Percentiles rank a stretch among this genome's conserved stretches.
These are phyloP conservation scores for Onchidella celtica DNA, from an alignment of 2,888 invertebrate species.

Conservation along the genomic window DNA sequence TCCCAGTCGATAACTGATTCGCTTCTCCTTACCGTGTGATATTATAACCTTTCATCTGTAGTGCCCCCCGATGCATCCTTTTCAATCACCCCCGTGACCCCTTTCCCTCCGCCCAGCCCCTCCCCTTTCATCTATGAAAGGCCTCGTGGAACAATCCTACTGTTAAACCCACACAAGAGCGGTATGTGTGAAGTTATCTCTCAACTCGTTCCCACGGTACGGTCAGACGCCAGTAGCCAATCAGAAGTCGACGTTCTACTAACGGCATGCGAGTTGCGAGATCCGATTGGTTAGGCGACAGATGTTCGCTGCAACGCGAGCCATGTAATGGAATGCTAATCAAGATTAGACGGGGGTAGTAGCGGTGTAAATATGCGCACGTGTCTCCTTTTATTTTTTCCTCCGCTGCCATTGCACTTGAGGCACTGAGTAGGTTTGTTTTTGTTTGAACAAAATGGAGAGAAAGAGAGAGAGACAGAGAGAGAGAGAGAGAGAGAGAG, in stretches of 20 bases:
- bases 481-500: constrained; percentile 39
- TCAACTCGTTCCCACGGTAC: constrained; percentile 43
- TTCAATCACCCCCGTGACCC: not conserved
- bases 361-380: constrained; percentile 42
- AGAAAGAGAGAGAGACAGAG: constrained; percentile 36
- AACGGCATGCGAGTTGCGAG: constrained; percentile 41
- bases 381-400: constrained; percentile 23
- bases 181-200: constrained; percentile 49
- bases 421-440: not conserved
- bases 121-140: constrained; percentile 5
- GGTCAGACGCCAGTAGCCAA: constrained; percentile 41
- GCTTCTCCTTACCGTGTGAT: not conserved
- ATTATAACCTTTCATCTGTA: constrained; percentile 20
- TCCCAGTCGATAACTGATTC: constrained; percentile 37
- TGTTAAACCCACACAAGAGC: constrained; percentile 23
- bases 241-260: constrained; percentile 15
- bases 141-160: not conserved
- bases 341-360: constrained; percentile 19
- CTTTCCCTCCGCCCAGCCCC: not conserved
- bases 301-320: constrained; percentile 49
- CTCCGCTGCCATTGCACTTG: not conserved
- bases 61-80: not conserved
- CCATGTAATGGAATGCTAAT: constrained; percentile 47
- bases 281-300: constrained; percentile 40
- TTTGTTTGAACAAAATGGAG: constrained; percentile 2